Base-by-base conservation (phyloP, 2,797 vertebrate species). In the Ceryle rudis region DNA sequence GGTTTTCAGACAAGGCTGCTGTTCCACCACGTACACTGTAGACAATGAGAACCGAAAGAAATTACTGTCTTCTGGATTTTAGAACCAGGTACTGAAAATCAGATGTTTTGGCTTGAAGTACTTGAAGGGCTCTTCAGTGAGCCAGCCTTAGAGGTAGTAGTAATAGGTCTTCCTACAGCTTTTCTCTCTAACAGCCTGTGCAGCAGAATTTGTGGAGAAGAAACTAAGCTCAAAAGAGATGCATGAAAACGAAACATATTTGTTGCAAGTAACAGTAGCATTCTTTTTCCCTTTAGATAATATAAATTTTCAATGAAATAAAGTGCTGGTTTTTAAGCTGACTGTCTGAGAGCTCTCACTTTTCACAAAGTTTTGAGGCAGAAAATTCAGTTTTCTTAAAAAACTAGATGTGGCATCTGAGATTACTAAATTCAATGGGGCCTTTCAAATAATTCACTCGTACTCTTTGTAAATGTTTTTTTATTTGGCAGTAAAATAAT, bases 21-120 rank as follows among this genome's bases (percentile, higher is more conserved):
- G 1, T 13, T 77, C 23, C 10, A 21, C 23, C 6, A 0, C 11
- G 6, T 26, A 1, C 3, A 1, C 41, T 35, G 17, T 16, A 15
- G 35, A 7, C 20, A 41, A 15, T 16, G 22, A 44, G 57, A 57
- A 25, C 9, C n/a, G 11, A 26, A 61, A 81, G 28, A 64, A 81
- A 55, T 29, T 10, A 19, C 23, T 15, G 1, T 14, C 4, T 31
- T 67, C 14, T 74, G 58, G 29, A 35, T 55, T 75, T 85, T 39
- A 55, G 47, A 85, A 35, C 4, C 18, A 37, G 65, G 6, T 37
- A 22, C 39, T 69, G 62, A 83, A 51, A 62, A 69, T 13, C 37
- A 51, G 11, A 66, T 29, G 28, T 11, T 73, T 41, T 67, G n/a
- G 4, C 14, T 1, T 16, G 2, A 71, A 31, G 31, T 7, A 16